These are phyloP conservation scores for Lasius platythorax DNA, from an alignment of 2,888 invertebrate species.

Conservation along the genomic window DNA sequence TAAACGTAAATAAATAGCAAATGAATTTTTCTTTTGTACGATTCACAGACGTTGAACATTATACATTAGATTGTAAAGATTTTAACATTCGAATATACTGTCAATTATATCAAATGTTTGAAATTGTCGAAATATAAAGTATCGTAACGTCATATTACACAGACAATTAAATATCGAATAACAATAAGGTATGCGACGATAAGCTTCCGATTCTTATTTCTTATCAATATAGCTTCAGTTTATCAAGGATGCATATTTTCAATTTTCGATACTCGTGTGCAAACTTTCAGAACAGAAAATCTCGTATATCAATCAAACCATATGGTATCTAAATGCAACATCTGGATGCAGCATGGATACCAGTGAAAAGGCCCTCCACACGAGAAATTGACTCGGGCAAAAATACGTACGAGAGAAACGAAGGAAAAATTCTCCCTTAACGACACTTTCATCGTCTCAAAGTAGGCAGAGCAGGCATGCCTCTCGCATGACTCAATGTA, in stretches of 20 bases:
- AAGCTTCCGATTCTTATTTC: not conserved
- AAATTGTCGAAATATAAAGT: not conserved
- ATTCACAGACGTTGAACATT: not conserved
- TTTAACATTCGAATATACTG: not conserved
- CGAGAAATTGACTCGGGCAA: not conserved
- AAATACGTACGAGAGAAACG: not conserved
- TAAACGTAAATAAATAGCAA: not conserved
- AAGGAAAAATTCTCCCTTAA: too few relatives aligned
- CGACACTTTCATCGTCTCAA: not conserved
- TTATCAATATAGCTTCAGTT: not conserved
- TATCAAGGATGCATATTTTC: not conserved
- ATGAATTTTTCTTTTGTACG: not conserved
- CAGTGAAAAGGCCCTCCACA: not conserved
- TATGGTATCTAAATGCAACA: constrained; percentile 25
- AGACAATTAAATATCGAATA: not conserved
- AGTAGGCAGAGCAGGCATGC: not conserved
- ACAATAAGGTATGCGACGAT: not conserved
- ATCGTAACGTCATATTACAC: not conserved
- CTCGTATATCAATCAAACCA: not conserved
- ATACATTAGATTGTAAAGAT: not conserved
- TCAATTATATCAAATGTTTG: not conserved
- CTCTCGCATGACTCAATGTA: not conserved
- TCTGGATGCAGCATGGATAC: not conserved
- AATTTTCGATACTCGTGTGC: not conserved
- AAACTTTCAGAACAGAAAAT: not conserved